Base-by-base conservation (phyloP, 1,140 invertebrate species). In the Mylabris phalerata region DNA sequence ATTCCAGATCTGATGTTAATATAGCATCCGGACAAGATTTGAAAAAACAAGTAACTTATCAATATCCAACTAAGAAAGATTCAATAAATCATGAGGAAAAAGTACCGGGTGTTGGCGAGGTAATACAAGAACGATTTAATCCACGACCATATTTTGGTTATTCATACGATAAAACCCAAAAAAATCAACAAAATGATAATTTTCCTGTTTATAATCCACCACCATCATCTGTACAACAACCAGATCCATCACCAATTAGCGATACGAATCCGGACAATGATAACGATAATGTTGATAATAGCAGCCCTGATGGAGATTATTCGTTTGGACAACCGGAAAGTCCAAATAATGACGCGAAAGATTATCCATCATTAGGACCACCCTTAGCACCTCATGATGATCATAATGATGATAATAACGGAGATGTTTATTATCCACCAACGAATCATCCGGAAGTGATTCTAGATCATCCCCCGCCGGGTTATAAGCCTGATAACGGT, bases 51-150 rank as follows among this genome's bases (percentile, higher is more conserved):
- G 54, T 64, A 41, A 39, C 41, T n/a, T 60, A 60, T 41, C 64
- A 61, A 42, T 67, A 65, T 60, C 61, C 64, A 42, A 55, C 59
- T 7, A n/a, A 65, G 62, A 66, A 39, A 59, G 3, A 40, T 52
- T 39, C 44, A 64, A 50, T 47, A 45, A 44, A 48, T 4, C 55
- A 62, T 50, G 48, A 39, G 0, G 68, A 71, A 55, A 42, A 55
- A 40, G 48, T 67, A 38, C 70, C 70, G n/a, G 67, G 54, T 38
- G 65, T 67, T 59, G 71, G 71, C 10, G 71, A 71, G 61, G 69
- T 71, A 19, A 67, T 69, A 11, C 69, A 72, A 59, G 69, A 70
- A 48, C 57, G 69, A 10, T 71, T 69, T 45, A 68, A 72, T 39
- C 61, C 67, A n/a, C 63, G 58, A 44, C 71, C 71, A 19, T 69